Conservation (phyloP, 1,140 invertebrate species). For the Nylanderia fulva region DNA sequence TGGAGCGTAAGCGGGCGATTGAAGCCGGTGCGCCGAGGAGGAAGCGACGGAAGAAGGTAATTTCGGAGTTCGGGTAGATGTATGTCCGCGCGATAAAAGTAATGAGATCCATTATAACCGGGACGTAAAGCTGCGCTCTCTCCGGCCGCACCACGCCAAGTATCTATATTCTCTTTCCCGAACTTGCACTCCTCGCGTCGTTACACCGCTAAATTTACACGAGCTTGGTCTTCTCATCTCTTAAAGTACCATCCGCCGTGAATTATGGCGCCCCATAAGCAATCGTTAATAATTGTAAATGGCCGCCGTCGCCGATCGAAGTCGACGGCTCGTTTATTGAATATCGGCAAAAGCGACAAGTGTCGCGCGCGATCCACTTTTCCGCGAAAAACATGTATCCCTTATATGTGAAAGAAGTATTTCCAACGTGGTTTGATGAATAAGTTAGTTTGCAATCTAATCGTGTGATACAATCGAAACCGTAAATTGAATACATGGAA, state of each 20-base stretch:
- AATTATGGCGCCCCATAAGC: background rate
- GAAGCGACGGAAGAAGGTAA: conserved; percentile 74
- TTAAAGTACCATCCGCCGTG: background rate
- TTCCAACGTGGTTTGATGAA: background rate
- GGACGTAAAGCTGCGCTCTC: conserved; percentile 76
- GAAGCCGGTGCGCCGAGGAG: conserved; percentile 62
- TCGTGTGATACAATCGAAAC: too few relatives aligned
- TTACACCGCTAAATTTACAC: conserved; percentile 34
- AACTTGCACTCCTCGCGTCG: conserved; percentile 26
- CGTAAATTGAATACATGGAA: background rate
- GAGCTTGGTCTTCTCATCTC: conserved; percentile 12
- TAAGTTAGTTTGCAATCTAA: background rate
- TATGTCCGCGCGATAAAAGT: conserved; percentile 85
- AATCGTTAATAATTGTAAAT: conserved; percentile 48
- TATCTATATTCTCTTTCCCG: conserved; percentile 63
- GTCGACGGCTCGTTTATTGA: background rate
- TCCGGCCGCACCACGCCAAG: conserved; percentile 69
- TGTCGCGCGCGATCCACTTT: background rate
- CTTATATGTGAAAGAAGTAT: background rate
- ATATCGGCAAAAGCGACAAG: background rate
- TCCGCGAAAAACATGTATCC: background rate
- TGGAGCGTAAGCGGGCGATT: conserved; percentile 64
- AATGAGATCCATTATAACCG: conserved; percentile 85
- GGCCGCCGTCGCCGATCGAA: background rate
- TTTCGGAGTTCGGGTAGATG: conserved; percentile 81